Percentiles rank a stretch among this genome's conserved stretches.
Evolutionary conservation across 2,797 vertebrate species (phyloP).

Genomic region (Bryconaethiops microstoma): DNA sequence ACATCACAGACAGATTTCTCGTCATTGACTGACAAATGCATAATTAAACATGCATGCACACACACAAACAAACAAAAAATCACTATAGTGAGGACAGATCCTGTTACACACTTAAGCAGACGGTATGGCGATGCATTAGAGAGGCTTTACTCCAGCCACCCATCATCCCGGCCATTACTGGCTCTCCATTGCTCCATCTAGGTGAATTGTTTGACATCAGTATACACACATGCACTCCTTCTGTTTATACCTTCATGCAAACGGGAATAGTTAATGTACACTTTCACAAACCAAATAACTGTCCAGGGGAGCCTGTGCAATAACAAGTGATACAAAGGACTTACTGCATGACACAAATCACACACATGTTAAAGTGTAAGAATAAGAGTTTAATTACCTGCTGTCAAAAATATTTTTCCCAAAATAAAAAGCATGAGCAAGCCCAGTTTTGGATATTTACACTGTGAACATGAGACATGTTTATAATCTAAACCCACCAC

Average conservation of each 20-base stretch:
- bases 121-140: conserved; percentile 16
- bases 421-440: neutral
- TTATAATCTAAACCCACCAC: neutral
- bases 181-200: neutral
- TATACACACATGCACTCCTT: neutral
- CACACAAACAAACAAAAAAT: neutral
- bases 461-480: neutral
- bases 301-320: too few species aligned
- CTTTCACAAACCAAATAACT: neutral
- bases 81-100: neutral
- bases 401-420: neutral
- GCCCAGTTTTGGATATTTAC: neutral
- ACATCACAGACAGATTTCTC: conserved; percentile 1
- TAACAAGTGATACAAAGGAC: neutral
- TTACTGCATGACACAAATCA: neutral
- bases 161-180: conserved; percentile 21
- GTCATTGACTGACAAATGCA: neutral
- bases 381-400: neutral
- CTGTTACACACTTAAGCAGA: neutral
- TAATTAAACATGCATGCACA: conserved; percentile 7
- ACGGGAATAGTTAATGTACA: neutral
- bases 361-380: neutral
- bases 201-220: neutral
- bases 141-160: conserved; percentile 27
- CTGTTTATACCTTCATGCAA: neutral